Conservation (phyloP, 23 tunicate species). For the Trididemnum nubilum region DNA sequence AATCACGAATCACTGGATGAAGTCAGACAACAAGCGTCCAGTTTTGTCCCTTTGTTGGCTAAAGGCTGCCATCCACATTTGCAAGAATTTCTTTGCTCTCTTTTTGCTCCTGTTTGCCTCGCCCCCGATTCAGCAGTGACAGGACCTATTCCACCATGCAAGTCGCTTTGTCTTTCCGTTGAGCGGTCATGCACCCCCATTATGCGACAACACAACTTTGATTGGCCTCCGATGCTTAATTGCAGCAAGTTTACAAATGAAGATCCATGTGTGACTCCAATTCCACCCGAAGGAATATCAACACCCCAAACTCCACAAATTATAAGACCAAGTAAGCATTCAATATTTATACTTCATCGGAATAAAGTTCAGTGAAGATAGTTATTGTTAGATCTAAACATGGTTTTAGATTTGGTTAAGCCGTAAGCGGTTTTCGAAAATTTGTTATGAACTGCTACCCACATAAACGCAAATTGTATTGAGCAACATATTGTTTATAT, state of each 20-base stretch:
- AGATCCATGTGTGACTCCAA: constrained; percentile 57
- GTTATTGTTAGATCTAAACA: no score
- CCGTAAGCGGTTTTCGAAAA: no score
- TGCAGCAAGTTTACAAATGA: constrained; percentile 65
- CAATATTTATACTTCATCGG: no score
- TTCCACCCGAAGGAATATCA: neutral
- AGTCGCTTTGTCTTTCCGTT: constrained; percentile 66
- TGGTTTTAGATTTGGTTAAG: no score
- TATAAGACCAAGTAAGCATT: no score
- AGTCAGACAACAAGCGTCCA: constrained; percentile 65
- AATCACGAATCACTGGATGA: constrained; percentile 82
- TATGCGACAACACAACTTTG: constrained; percentile 45
- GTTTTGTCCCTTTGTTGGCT: constrained; percentile 70
- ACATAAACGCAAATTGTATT: no score
- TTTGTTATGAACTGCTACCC: no score
- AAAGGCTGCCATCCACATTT: constrained; percentile 62
- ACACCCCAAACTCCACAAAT: neutral
- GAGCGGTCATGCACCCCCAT: constrained; percentile 57
- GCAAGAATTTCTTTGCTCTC: constrained; percentile 74
- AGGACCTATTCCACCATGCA: constrained; percentile 84
- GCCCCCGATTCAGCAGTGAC: constrained; percentile 26
- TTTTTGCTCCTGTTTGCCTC: constrained; percentile 89
- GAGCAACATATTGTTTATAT: no score
- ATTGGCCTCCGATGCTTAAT: constrained; percentile 87
- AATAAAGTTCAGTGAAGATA: no score